Conservation (phyloP, 1,140 invertebrate species). For the Trichonephila clavata region DNA sequence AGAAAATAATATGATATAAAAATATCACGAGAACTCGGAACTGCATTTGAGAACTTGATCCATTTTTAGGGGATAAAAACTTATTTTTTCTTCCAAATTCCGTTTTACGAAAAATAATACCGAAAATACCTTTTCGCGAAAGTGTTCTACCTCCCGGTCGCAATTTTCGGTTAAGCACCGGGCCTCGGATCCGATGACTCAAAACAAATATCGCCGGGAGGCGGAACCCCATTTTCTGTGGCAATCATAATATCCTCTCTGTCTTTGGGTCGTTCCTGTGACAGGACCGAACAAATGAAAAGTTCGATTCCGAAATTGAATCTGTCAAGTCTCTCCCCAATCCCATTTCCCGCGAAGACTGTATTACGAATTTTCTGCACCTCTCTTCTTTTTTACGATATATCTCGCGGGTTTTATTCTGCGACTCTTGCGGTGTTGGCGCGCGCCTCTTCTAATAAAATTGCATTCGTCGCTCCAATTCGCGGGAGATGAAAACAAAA, state of each 20-base stretch:
- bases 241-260: conserved; percentile 52
- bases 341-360: not conserved
- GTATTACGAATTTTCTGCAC: conserved; percentile 26
- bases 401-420: conserved; percentile 29
- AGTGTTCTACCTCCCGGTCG: not conserved
- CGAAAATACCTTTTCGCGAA: not conserved
- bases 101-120: not conserved
- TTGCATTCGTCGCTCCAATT: not conserved
- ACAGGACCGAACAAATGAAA: conserved; percentile 49
- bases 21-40: not conserved
- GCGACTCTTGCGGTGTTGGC: not conserved
- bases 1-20: too few species aligned
- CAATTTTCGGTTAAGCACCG: not conserved
- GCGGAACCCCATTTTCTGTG: conserved; percentile 13
- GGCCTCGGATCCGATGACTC: not conserved
- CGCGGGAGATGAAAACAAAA: not conserved
- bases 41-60: not conserved
- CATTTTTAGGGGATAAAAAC: not conserved
- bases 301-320: conserved; percentile 65
- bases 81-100: not conserved
- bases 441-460: not conserved
- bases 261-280: not conserved
- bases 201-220: conserved; percentile 38
- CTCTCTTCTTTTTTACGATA: conserved; percentile 23
- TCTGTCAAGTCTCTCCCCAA: conserved; percentile 46